These are phyloP conservation scores for Dryoscopus gambensis DNA, from an alignment of 2,113 vertebrate species.

Conservation along the genomic window DNA sequence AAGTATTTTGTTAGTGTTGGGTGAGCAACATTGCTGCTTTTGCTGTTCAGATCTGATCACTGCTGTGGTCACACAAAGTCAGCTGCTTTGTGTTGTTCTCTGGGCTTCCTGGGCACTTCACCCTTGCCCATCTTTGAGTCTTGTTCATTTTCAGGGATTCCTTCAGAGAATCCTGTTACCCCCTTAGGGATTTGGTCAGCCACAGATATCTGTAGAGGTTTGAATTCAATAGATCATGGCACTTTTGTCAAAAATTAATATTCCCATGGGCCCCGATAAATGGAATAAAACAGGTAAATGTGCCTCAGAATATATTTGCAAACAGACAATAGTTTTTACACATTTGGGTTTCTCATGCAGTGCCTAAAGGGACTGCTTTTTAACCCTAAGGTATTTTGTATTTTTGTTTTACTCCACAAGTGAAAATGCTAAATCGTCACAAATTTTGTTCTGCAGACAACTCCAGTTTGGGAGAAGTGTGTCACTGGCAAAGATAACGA, in stretches of 20 bases:
- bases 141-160: neutral
- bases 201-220: neutral
- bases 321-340: neutral
- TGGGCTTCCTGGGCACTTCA: neutral
- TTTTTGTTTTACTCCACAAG: neutral
- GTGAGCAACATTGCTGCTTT: neutral
- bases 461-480: neutral
- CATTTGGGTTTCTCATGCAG: neutral
- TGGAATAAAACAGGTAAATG: neutral
- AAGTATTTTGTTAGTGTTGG: neutral
- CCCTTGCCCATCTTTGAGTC: neutral
- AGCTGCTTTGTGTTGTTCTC: neutral
- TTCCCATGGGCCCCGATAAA: neutral
- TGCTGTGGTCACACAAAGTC: neutral
- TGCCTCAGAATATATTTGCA: neutral
- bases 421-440: neutral
- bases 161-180: rapidly evolving
- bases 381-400: neutral
- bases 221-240: neutral
- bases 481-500: neutral
- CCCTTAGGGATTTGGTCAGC: neutral
- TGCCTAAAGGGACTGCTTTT: neutral
- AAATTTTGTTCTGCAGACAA: neutral
- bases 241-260: neutral
- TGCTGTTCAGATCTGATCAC: neutral